Evolutionary conservation across 1,140 invertebrate species (phyloP), one percentile per base, ranked within the genome.

Genomic region (Drosophila subpulchrella): DNA sequence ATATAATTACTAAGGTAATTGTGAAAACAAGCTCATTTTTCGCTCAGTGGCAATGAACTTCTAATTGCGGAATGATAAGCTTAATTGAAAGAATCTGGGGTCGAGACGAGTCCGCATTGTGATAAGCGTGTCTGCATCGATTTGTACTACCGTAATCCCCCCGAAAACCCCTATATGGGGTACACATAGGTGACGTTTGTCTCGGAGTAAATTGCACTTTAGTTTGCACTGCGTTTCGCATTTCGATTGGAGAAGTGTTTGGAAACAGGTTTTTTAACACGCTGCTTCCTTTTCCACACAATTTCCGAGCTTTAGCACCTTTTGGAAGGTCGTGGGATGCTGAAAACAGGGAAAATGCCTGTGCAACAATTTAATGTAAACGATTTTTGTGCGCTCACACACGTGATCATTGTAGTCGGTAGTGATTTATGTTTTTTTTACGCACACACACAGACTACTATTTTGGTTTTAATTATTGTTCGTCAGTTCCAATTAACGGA

Each of bases 401-500:
- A 86, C 83, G 83, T 83, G 83, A 88, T 79, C 59, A 57, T 66
- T 83, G 48, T 47, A 15, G 30, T 55, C 42, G 32, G 24, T 62
- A 56, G 59, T 86, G 83, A 86, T 79, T 86, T 86, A 86, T 79
- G 83, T 57, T 62, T 38, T 65, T 63, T 36, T 46, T 24, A 36
- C 39, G 39, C 50, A 56, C 61, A 66, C 51, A 54, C 51, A 54
- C 39, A 61, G 4, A 7, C 38, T 71, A 27, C 41, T 71, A 20
- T 36, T 60, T 79, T 30, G 34, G 42, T 60, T 46, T 71, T 75
- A 83, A 84, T 82, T 84, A 60, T 47, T 48, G 13, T 39, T 50
- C 6, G 42, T 17, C 56, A 47, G 47, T 57, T 42, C 24, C 39
- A 86, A 88, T 83, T 79, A 86, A 86, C 83, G 83, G 83, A 86